Evolutionary conservation across 1,140 invertebrate genomes (phyloP), one percentile per base, ranked within the genome.

Genomic region (Lepeophtheirus salmonis): DNA sequence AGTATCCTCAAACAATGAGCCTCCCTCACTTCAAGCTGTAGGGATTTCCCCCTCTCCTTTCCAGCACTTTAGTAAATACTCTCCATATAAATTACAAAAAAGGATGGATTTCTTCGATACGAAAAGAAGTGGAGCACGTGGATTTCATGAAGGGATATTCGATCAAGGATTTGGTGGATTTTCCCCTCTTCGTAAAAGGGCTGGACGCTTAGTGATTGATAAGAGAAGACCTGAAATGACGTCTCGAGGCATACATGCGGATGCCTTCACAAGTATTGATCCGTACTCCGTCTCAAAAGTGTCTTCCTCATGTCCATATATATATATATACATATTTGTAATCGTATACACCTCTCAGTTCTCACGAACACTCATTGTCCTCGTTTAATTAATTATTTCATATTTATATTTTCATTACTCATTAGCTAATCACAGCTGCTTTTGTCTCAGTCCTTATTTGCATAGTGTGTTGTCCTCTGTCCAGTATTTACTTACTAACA

Each of bases 71-170:
- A 6, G 6, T n/a, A 41, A 41, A 10, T 41, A 10, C 6, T 41
- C n/a, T 41, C 30, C 30, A 6, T 6, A 6, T 41, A n/a, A 41
- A 41, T 41, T n/a, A 41, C n/a, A 6, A n/a, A 41, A 41, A n/a
- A 41, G 30, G n/a, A 10, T n/a, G 30, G 30, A 41, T 22, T 66
- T 66, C 51, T 65, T 65, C 48, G 66, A 64, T 67, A 65, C 56
- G 52, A 66, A 65, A 17, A 64, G 68, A 65, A 68, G 62, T 60
- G 70, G 62, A 62, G 69, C 74, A 3, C 64, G 72, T 63, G 74
- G 74, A 10, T 75, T 75, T 62, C 72, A 75, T 55, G 73, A 73
- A 63, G 71, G 72, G 10, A 70, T 75, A 24, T 76, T 76, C 61
- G 73, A 74, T 63, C 63, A 70, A 51, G 70, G 70, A 14, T 74